These are phyloP conservation scores for Drosophila nigromelanica DNA, from an alignment of 1,140 invertebrate genomes.

Conservation along the genomic window DNA sequence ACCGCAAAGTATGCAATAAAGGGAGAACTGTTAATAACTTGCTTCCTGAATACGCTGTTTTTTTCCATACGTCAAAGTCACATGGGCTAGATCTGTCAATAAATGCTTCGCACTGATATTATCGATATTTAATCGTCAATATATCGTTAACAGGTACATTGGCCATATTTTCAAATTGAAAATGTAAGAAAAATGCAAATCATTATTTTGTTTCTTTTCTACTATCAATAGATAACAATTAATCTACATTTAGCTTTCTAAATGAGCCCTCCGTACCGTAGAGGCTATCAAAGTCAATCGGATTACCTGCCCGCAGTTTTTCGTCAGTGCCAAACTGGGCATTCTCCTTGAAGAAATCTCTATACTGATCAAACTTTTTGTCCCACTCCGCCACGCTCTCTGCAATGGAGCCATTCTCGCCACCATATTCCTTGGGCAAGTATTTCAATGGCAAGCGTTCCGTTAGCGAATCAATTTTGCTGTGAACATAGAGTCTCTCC, in stretches of 20 bases:
- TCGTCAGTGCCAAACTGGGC: constrained; percentile 85
- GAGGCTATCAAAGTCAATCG: constrained; percentile 85
- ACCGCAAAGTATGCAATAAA: constrained; percentile 1
- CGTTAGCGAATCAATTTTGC: constrained; percentile 84
- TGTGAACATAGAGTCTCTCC: constrained; percentile 84
- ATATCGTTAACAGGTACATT: neutral
- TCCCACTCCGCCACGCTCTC: constrained; percentile 85
- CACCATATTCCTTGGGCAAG: constrained; percentile 86
- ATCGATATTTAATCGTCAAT: neutral
- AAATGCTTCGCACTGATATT: neutral
- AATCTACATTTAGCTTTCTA: constrained; percentile 73
- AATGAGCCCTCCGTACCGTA: constrained; percentile 77
- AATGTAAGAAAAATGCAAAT: too few species aligned
- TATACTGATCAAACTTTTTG: constrained; percentile 85
- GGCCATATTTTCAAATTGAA: neutral
- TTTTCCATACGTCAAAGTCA: constrained; percentile 21
- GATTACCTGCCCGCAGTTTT: constrained; percentile 85
- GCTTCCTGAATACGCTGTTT: neutral
- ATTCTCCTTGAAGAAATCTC: constrained; percentile 86
- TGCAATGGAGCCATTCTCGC: constrained; percentile 84
- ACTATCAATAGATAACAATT: neutral
- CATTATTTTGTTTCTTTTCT: too few species aligned
- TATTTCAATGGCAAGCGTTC: constrained; percentile 84
- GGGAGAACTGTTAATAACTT: neutral
- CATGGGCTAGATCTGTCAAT: constrained; percentile 1